A percentile compares a stretch with the other conserved stretches of the same genome.
phyloP scores from a whole-genome alignment of 2,113 vertebrate genomes.

The Indri indri region DNA sequence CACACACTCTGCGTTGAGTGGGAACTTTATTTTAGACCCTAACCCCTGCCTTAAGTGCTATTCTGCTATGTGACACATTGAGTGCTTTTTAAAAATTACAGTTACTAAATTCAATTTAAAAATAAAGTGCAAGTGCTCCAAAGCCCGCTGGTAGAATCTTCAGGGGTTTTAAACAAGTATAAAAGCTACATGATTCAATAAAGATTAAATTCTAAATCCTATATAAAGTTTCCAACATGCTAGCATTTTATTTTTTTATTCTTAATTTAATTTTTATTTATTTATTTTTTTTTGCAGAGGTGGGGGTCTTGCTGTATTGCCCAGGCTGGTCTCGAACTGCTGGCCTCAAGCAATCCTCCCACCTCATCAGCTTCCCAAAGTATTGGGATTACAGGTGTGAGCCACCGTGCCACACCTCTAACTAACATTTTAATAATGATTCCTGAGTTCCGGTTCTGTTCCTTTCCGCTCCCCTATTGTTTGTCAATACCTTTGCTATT shows the following conservation, averaged over 20 bases:
- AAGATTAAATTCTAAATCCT: conserved; percentile 51
- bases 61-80: not conserved
- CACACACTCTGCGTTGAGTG: not conserved
- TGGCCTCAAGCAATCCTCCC: too few species aligned
- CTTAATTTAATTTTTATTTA: too few species aligned
- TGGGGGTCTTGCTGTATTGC: too few species aligned
- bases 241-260: too few species aligned
- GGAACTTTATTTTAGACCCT: not conserved
- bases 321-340: too few species aligned
- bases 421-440: not conserved
- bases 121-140: not conserved
- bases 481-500: not conserved
- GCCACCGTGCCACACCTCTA: too few species aligned
- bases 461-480: not conserved
- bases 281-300: too few species aligned
- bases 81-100: not conserved
- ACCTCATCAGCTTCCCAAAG: too few species aligned
- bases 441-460: not conserved
- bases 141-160: conserved; percentile 3
- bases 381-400: too few species aligned
- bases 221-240: not conserved
- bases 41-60: not conserved
- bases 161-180: not conserved
- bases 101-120: conserved; percentile 46
- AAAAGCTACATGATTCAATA: not conserved